These are phyloP conservation scores for Coregonus sp. DNA, from an alignment of 2,797 vertebrate genomes.

Conservation along the genomic window DNA sequence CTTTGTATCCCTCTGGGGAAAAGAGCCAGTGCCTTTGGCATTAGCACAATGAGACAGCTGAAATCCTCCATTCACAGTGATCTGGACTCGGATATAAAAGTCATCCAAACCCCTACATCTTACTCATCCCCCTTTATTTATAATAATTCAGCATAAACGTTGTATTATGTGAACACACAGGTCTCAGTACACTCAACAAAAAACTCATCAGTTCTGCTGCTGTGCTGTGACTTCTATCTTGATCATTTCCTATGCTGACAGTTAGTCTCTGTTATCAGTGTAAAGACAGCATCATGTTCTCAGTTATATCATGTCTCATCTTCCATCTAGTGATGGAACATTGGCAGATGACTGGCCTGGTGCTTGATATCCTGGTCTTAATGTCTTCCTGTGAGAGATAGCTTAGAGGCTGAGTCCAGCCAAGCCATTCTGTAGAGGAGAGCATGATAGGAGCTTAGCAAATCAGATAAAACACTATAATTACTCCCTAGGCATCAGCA, in stretches of 20 bases:
- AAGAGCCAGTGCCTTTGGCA: not conserved
- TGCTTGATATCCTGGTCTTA: conserved; percentile 60
- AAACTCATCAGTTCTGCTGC: not conserved
- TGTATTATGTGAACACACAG: not conserved
- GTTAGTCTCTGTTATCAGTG: conserved; percentile 22
- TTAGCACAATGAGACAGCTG: not conserved
- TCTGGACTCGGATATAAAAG: not conserved
- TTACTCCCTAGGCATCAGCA: conserved; percentile 15
- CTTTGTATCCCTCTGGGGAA: not conserved
- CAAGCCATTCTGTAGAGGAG: conserved; percentile 14
- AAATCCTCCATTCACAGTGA: not conserved
- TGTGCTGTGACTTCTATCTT: conserved; percentile 3
- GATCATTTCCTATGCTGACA: conserved; percentile 14
- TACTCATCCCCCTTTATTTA: not conserved
- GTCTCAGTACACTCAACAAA: not conserved
- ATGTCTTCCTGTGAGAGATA: conserved; percentile 67
- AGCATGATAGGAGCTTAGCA: conserved; percentile 41
- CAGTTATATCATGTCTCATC: conserved; percentile 32
- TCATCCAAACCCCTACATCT: not conserved
- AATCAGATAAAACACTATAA: conserved; percentile 44
- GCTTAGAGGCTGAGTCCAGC: not conserved
- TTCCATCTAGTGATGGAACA: conserved; percentile 18
- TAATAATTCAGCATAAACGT: not conserved
- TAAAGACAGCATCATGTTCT: conserved; percentile 41
- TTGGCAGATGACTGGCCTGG: conserved; percentile 46